phyloP scores from a whole-genome alignment of 2,888 invertebrate species.

The Catocala sponsa region DNA sequence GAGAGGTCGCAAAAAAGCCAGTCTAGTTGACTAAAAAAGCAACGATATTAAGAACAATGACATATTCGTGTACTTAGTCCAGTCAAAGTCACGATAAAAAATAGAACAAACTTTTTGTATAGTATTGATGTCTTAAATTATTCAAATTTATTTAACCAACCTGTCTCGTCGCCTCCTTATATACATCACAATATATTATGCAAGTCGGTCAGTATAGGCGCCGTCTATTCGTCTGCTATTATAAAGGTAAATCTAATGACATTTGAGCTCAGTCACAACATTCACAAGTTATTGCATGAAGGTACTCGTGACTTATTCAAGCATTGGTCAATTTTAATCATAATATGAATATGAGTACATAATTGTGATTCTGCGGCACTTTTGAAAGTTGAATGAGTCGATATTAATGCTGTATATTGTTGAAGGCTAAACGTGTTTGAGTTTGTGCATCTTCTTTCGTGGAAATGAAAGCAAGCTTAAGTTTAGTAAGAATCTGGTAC shows the following conservation, averaged over 20 bases:
- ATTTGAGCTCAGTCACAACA: constrained; percentile 63
- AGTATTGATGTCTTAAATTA: background rate
- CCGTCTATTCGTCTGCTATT: constrained; percentile 54
- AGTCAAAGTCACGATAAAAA: background rate
- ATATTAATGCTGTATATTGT: background rate
- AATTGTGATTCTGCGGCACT: constrained; percentile 6
- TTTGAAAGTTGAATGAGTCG: constrained; percentile 11
- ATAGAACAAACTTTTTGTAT: background rate
- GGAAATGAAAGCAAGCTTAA: background rate
- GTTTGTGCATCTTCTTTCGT: background rate
- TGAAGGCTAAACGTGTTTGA: background rate
- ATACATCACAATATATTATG: constrained; percentile 53
- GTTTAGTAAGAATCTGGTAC: too few species aligned
- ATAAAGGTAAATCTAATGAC: constrained; percentile 68
- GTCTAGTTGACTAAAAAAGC: background rate
- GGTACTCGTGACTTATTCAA: constrained; percentile 60
- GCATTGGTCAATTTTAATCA: constrained; percentile 66
- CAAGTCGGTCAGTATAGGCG: constrained; percentile 58
- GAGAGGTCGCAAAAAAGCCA: too few species aligned
- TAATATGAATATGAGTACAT: constrained; percentile 16
- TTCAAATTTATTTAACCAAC: constrained; percentile 5
- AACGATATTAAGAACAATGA: background rate
- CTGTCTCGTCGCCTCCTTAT: constrained; percentile 21
- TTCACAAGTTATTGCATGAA: constrained; percentile 62
- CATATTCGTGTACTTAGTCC: too few species aligned